These are phyloP conservation scores for Alethe diademata DNA, from an alignment of 2,113 vertebrate species.

Conservation along the genomic window DNA sequence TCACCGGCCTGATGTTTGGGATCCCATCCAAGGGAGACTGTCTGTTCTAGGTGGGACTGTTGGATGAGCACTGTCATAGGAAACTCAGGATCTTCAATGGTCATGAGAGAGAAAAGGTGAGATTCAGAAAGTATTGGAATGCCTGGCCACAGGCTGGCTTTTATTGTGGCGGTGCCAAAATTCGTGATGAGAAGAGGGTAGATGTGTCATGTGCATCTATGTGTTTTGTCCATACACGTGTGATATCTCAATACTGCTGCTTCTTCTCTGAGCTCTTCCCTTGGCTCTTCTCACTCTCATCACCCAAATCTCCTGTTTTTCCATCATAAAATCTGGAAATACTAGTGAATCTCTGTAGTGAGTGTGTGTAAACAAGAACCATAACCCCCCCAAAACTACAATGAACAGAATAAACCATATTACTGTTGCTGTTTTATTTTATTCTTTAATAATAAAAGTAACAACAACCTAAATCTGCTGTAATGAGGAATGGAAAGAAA, in stretches of 20 bases:
- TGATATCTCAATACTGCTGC: neutral
- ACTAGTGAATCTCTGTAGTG: neutral
- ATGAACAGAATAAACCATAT: neutral
- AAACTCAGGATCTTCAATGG: neutral
- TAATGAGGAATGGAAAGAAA: neutral
- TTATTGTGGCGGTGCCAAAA: neutral
- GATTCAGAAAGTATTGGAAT: neutral
- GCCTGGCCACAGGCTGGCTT: neutral
- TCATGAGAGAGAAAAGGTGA: neutral
- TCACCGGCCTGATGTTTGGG: neutral
- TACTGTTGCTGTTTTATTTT: neutral
- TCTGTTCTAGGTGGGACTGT: neutral
- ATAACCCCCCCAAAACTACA: neutral
- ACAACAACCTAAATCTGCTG: neutral
- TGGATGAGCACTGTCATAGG: neutral
- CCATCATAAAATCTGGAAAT: neutral
- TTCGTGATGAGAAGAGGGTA: neutral
- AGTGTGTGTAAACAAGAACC: neutral
- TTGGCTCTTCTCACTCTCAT: neutral
- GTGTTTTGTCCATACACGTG: neutral
- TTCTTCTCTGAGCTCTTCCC: neutral
- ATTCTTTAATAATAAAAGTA: neutral
- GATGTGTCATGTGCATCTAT: neutral
- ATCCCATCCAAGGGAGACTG: neutral
- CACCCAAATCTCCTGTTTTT: neutral